Evolutionary conservation across 2,113 vertebrate species (phyloP).

Genomic region (Sprattus sprattus): DNA sequence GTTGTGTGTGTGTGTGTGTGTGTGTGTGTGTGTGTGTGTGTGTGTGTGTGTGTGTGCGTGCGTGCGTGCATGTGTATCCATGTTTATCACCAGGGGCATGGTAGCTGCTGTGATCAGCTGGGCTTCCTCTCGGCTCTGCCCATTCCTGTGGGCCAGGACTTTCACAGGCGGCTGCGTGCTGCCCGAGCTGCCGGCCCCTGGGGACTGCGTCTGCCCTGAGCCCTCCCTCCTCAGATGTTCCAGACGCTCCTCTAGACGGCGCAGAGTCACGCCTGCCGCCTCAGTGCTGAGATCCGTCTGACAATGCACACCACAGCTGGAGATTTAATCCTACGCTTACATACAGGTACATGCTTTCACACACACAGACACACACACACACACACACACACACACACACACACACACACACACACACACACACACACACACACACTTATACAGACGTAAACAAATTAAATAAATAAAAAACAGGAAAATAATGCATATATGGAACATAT

Average conservation of each 20-base stretch:
- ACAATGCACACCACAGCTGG: constrained; percentile 22
- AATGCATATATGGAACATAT: neutral
- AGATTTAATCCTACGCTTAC: neutral
- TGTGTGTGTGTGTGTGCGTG: neutral
- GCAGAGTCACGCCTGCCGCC: constrained; percentile 50
- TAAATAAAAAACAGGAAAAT: neutral
- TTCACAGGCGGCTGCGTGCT: constrained; percentile 51
- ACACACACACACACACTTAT: neutral
- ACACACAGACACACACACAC: neutral
- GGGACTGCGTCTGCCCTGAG: constrained; percentile 19
- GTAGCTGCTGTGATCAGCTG: constrained; percentile 60
- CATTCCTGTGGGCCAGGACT: constrained; percentile 63
- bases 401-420: constrained; percentile 10
- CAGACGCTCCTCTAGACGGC: constrained; percentile 52
- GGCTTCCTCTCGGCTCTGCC: constrained; percentile 51
- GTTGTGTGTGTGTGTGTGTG: too few relatives aligned
- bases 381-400: neutral
- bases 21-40: too few relatives aligned
- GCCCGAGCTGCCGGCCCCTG: constrained; percentile 26
- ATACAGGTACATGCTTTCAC: neutral
- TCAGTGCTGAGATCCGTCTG: constrained; percentile 58
- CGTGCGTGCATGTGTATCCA: neutral
- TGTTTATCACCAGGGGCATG: constrained; percentile 56
- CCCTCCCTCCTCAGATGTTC: constrained; percentile 50
- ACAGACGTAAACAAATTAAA: neutral